These are phyloP conservation scores for Chloropsis hardwickii DNA, from an alignment of 2,113 vertebrate genomes.

Conservation along the genomic window DNA sequence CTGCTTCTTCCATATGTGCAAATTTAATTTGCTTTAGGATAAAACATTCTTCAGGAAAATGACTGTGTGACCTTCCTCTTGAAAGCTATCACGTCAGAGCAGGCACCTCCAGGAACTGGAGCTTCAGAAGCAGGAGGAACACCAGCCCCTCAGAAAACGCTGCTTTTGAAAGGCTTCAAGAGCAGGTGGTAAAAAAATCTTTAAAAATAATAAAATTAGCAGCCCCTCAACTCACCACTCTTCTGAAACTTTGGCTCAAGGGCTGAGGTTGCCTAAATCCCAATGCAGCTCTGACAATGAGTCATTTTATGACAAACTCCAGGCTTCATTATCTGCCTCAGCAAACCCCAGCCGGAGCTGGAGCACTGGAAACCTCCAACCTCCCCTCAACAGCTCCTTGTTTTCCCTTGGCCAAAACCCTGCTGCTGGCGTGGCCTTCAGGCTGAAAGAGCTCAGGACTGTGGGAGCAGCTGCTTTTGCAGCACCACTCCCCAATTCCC, in stretches of 20 bases:
- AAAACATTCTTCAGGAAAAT: not conserved
- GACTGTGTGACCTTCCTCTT: not conserved
- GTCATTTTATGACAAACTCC: slow-evolving; percentile 43
- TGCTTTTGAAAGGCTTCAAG: not conserved
- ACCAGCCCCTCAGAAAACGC: not conserved
- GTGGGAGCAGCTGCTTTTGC: not conserved
- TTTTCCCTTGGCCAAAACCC: not conserved
- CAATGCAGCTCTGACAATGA: slow-evolving; percentile 8
- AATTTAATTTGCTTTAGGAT: not conserved
- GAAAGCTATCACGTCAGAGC: not conserved
- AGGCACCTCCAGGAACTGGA: not conserved
- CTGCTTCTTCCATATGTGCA: not conserved
- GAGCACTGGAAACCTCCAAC: not conserved
- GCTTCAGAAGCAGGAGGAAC: not conserved
- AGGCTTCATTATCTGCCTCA: slow-evolving; percentile 54
- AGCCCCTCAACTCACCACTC: not conserved
- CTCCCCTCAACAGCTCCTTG: not conserved
- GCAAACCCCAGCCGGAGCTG: not conserved
- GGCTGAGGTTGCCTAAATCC: slow-evolving; percentile 41
- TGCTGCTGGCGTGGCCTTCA: not conserved
- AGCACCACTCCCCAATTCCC: not conserved
- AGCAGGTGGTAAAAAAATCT: not conserved
- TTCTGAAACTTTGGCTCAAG: not conserved
- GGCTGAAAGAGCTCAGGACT: not conserved
- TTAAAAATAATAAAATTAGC: not conserved